Evolutionary conservation across 2,113 vertebrate genomes (phyloP).

Genomic region (Montifringilla adamsi): DNA sequence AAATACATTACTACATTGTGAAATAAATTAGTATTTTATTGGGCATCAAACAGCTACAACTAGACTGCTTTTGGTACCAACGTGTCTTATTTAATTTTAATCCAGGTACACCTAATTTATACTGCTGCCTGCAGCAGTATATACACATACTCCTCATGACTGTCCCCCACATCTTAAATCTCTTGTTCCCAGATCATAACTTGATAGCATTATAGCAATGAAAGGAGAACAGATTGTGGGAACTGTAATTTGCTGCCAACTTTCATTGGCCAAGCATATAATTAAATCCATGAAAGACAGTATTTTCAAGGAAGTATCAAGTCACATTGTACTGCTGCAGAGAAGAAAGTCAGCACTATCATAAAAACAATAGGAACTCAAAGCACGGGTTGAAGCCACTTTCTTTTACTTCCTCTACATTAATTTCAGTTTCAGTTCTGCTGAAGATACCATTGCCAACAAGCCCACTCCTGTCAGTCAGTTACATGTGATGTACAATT

Average conservation of each 20-base stretch:
- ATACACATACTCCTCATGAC: not conserved
- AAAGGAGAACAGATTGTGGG: not conserved
- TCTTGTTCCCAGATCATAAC: not conserved
- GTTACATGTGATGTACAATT: not conserved
- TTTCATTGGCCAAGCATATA: not conserved
- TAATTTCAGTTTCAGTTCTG: conserved; percentile 23
- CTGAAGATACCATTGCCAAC: not conserved
- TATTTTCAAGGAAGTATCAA: not conserved
- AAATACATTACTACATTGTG: not conserved
- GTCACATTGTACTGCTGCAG: not conserved
- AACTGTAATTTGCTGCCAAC: not conserved
- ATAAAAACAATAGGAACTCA: not conserved
- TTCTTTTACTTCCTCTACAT: not conserved
- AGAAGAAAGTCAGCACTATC: not conserved
- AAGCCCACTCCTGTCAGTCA: not conserved
- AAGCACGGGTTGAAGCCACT: not conserved
- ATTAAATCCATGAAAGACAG: not conserved
- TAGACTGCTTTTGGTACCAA: not conserved
- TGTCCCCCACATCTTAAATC: not conserved
- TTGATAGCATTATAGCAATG: not conserved
- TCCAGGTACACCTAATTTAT: not conserved
- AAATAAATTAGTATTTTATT: not conserved
- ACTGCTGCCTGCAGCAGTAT: not conserved
- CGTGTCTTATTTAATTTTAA: not conserved
- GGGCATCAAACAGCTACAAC: not conserved